Base-by-base conservation (phyloP, 1,140 invertebrate genomes). In the Lordiphosa mommai region DNA sequence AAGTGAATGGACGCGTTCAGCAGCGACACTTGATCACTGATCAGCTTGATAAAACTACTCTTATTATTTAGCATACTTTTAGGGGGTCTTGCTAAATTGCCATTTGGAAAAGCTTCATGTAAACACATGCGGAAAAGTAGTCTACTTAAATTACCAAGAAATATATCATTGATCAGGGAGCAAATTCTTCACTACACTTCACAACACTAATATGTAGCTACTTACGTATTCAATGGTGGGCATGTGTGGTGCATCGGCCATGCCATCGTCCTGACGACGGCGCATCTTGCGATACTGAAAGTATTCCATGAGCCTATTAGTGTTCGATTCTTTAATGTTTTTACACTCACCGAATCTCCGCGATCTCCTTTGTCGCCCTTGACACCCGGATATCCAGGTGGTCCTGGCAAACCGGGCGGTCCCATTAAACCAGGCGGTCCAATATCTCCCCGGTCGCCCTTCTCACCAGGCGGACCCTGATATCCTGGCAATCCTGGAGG, bases 281-380 rank as follows among this genome's bases (percentile, higher is more conserved):
- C 95, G 93, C 85, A 97, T 92, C 89, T 97, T 97, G 91, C 96
- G 95, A 92, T 96, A 96, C 93, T 96, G 95, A 93, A 96, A 92
- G 72, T 60, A 58, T 59, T 12, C n/a, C 1, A 12, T 0, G 7
- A 41, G 40, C 1, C 6, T 1, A 27, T 27, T 27, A 7, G 1
- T 7, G 2, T 27, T 27, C 0, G 5, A 27, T 17, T 34, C 2
- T 12, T 23, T 34, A 16, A 13, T 20, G 44, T 5, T 20, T 3
- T 1, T 13, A 9, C 1, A 92, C 93, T 94, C 90, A 97, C 96
- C 92, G 96, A 96, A 92, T 97, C 96, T 36, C 96, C 96, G 89
- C 96, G 96, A 77, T 97, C 96, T 29, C 96, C 96, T 88, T 97
- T 97, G 63, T 96, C 95, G 17, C 96, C 96, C 88, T 95, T 96